Base-by-base conservation (phyloP, 2,797 vertebrate species). In the Molossus molossus region DNA sequence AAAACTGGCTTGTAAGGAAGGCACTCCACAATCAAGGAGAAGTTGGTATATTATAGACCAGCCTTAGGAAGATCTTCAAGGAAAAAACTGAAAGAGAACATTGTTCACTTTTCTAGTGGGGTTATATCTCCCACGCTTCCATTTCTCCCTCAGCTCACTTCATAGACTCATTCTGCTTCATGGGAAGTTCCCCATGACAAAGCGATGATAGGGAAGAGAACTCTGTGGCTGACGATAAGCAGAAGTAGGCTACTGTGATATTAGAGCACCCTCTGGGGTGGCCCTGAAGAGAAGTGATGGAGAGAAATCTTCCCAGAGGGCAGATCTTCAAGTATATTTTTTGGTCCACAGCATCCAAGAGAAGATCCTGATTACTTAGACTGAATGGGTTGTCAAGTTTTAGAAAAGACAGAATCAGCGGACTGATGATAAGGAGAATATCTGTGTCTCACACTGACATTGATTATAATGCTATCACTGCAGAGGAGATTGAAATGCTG, bases 341-440 rank as follows among this genome's bases (percentile, higher is more conserved):
- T 72, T 69, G n/a, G n/a, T 91, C 50, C 37, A 79, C 5, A 12
- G 67, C 55, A 29, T 3, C 14, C 33, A 80, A 60, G 37, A 94
- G 21, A 90, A 64, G 12, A 7, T 58, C 58, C 40, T 69, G 40
- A 79, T 29, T 84, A 25, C 9, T 79, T 84, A 60, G 5, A 73
- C 9, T 83, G 55, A 87, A 33, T 45, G 60, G 45, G 15, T 67
- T 91, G 27, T 62, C 53, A 60, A 73, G 48, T 58, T 48, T 75
- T 45, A 62, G 13, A 96, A 93, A 37, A 92, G 29, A 84, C 57
- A 91, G 27, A 25, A 55, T 83, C 29, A 48, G 57, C 73, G 17
- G 48, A 95, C 0, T 77, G n/a, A 83, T n/a, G n/a, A 73, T 53
- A 65, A 83, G 37, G 27, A 84, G 65, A 91, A 45, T 60, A 95